Evolutionary conservation across 2,888 invertebrate species (phyloP).

Genomic region (Auanema freiburgensis): DNA sequence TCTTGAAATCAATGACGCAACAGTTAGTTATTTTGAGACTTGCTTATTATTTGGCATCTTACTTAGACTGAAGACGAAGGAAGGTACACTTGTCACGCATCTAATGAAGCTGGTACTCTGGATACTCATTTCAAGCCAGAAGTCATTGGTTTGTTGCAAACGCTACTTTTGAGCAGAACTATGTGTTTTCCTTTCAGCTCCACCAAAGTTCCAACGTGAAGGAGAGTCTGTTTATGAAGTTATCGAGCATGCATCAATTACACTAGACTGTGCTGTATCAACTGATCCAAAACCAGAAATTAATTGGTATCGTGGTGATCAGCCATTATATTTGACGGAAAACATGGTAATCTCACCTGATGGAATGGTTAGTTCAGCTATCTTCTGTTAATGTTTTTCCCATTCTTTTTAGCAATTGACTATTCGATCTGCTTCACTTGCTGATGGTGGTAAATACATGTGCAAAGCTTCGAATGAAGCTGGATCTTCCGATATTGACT

Average conservation of each 20-base stretch:
- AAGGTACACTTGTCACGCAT: constrained; percentile 71
- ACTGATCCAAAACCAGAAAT: constrained; percentile 42
- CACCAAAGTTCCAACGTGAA: constrained; percentile 64
- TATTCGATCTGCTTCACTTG: constrained; percentile 39
- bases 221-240: constrained; percentile 60
- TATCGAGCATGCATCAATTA: constrained; percentile 47
- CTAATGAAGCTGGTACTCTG: constrained; percentile 70
- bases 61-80: constrained; percentile 70
- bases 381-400: background rate
- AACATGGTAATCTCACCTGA: constrained; percentile 46
- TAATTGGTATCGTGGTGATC: constrained; percentile 46
- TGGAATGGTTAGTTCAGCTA: constrained; percentile 26
- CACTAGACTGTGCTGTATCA: constrained; percentile 56
- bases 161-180: background rate
- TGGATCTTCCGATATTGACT: constrained; percentile 62
- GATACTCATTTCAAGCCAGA: constrained; percentile 69
- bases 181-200: constrained; percentile 1
- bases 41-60: background rate
- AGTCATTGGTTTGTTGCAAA: constrained; percentile 70
- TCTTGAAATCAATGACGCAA: constrained; percentile 29
- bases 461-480: constrained; percentile 67
- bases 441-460: constrained; percentile 66
- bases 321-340: constrained; percentile 42
- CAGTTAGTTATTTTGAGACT: constrained; percentile 5
- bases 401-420: constrained; percentile 55